Percentiles rank a stretch among this genome's conserved stretches.
phyloP scores from a whole-genome alignment of 2,888 invertebrate species.

The Beris chalybata region DNA sequence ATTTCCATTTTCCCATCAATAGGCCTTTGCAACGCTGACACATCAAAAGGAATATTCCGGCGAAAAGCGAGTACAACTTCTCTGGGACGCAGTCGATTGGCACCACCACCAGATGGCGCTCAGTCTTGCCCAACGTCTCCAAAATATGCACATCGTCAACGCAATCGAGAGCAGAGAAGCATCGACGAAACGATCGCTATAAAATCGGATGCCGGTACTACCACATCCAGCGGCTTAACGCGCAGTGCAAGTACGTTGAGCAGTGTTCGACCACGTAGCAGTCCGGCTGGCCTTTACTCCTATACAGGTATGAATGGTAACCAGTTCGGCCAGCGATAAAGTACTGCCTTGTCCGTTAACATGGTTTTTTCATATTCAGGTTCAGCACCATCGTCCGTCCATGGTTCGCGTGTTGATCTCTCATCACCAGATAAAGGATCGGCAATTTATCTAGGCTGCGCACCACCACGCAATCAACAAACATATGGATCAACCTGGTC shows the following conservation, averaged over 20 bases:
- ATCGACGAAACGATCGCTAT: neutral
- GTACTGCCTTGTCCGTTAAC: neutral
- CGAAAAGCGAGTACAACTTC: slow-evolving; percentile 54
- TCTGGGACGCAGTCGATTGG: slow-evolving; percentile 42
- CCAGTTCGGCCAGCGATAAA: neutral
- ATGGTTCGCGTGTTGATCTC: slow-evolving; percentile 71
- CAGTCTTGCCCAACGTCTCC: slow-evolving; percentile 57
- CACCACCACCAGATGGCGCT: slow-evolving; percentile 47
- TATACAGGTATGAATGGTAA: slow-evolving; percentile 63
- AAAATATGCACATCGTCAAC: slow-evolving; percentile 51
- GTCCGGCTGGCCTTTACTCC: slow-evolving; percentile 76
- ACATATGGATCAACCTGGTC: slow-evolving; percentile 46
- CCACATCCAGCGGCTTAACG: slow-evolving; percentile 37
- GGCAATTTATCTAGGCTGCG: slow-evolving; percentile 63
- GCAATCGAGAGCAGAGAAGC: slow-evolving; percentile 47
- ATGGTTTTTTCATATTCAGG: slow-evolving; percentile 53
- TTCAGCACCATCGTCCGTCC: slow-evolving; percentile 73
- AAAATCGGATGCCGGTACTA: slow-evolving; percentile 25
- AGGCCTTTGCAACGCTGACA: slow-evolving; percentile 56
- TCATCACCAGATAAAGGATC: slow-evolving; percentile 62
- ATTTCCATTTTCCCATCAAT: neutral
- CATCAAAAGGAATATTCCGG: slow-evolving; percentile 54
- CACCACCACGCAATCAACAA: slow-evolving; percentile 48
- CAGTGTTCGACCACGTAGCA: slow-evolving; percentile 69
- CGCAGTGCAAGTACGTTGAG: slow-evolving; percentile 50